A percentile compares a stretch with the other conserved stretches of the same genome.
Evolutionary conservation across 2,888 invertebrate species (phyloP).

Genomic region (Mechanitis mazaeus): DNA sequence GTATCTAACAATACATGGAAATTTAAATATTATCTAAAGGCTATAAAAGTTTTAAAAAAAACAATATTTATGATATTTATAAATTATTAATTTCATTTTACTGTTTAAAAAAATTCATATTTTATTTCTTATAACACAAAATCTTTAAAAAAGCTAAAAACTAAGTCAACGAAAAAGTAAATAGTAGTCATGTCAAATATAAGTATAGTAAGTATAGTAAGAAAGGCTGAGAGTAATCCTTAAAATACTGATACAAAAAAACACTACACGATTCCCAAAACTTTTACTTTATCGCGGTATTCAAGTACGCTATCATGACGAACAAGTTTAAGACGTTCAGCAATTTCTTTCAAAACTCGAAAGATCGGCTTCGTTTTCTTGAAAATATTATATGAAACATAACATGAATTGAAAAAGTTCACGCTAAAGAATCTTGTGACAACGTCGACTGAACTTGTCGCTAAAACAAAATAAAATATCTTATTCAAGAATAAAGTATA

Average conservation of each 20-base stretch:
- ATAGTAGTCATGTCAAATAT: neutral
- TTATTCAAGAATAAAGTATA: constrained; percentile 7
- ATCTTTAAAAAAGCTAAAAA: too few species aligned
- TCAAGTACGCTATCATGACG: constrained; percentile 41
- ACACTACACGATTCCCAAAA: constrained; percentile 29
- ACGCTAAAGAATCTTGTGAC: constrained; percentile 42
- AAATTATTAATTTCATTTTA: too few species aligned
- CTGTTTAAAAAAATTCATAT: too few species aligned
- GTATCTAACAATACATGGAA: too few species aligned
- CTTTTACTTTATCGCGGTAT: constrained; percentile 49
- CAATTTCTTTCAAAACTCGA: constrained; percentile 51
- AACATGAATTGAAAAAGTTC: constrained; percentile 63
- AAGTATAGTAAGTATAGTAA: neutral
- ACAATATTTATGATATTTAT: too few species aligned
- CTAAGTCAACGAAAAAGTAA: neutral
- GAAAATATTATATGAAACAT: constrained; percentile 59
- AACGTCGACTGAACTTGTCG: constrained; percentile 41
- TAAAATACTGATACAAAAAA: constrained; percentile 11
- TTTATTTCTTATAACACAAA: too few species aligned
- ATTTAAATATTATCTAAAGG: too few species aligned
- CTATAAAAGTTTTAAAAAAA: too few species aligned
- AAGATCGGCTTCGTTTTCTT: constrained; percentile 53
- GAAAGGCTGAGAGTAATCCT: constrained; percentile 1
- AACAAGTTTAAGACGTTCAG: constrained; percentile 45
- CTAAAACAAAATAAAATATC: constrained; percentile 24